Evolutionary conservation across 2,888 invertebrate genomes (phyloP).

Genomic region (Amiota communis): DNA sequence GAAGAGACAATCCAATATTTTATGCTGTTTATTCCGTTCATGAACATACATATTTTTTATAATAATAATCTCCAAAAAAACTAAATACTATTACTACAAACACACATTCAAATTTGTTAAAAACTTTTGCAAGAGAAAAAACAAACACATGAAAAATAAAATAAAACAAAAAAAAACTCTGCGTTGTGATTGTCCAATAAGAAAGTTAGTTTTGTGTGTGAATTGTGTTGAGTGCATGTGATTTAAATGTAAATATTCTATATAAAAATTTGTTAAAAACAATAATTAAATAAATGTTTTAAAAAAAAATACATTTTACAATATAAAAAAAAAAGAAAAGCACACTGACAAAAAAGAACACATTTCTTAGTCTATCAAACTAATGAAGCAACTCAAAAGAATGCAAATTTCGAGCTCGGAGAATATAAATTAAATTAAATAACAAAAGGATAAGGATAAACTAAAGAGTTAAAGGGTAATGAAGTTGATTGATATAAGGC

Average conservation of each 20-base stretch:
- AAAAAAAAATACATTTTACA: too few species aligned
- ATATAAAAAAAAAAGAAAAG: not conserved
- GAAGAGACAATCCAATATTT: slow-evolving; percentile 60
- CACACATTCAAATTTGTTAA: slow-evolving; percentile 56
- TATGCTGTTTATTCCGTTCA: slow-evolving; percentile 41
- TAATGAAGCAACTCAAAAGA: too few species aligned
- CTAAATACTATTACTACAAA: slow-evolving; percentile 12
- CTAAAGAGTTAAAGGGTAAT: too few species aligned
- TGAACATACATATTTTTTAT: slow-evolving; percentile 1
- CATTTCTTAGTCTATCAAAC: too few species aligned
- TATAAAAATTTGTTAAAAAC: too few species aligned
- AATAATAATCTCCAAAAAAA: slow-evolving; percentile 33
- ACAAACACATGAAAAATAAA: slow-evolving; percentile 38
- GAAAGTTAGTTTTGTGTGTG: slow-evolving; percentile 54
- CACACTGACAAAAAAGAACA: not conserved
- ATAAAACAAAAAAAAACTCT: slow-evolving; percentile 55
- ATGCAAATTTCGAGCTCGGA: too few species aligned
- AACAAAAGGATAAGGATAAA: too few species aligned
- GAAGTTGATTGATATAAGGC: not conserved
- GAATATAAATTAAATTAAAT: too few species aligned
- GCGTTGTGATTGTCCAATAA: slow-evolving; percentile 72
- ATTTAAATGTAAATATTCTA: slow-evolving; percentile 34
- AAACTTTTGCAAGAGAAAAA: slow-evolving; percentile 30
- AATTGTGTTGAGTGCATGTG: slow-evolving; percentile 21
- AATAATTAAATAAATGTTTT: too few species aligned